These are phyloP conservation scores for Acridotheres tristis DNA, from an alignment of 2,797 vertebrate genomes.

Conservation along the genomic window DNA sequence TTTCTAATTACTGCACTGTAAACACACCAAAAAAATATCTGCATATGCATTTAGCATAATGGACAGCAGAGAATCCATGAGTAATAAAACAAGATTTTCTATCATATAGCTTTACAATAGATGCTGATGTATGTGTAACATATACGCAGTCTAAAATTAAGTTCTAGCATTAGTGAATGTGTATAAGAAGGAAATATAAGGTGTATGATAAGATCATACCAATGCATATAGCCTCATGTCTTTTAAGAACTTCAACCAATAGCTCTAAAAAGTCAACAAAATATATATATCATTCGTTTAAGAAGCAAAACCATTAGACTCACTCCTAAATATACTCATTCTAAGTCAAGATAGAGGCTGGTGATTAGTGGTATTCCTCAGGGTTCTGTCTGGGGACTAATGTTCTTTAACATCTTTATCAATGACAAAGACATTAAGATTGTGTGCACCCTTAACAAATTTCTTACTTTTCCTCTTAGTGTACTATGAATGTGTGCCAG, in stretches of 20 bases:
- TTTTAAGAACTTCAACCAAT: neutral
- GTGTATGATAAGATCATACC: neutral
- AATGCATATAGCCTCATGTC: neutral
- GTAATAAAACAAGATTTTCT: neutral
- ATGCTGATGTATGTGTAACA: neutral
- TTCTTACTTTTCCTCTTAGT: neutral
- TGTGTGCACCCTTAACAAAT: neutral
- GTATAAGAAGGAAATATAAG: neutral
- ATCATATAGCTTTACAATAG: neutral
- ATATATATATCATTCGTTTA: neutral
- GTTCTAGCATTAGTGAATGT: neutral
- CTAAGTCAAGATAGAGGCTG: neutral
- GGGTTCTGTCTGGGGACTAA: neutral
- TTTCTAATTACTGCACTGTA: neutral
- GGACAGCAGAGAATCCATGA: neutral
- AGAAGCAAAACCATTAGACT: neutral
- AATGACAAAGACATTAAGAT: neutral
- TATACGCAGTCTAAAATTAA: neutral
- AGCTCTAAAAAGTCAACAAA: neutral
- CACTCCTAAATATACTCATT: neutral
- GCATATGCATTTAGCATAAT: neutral
- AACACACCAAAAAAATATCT: neutral
- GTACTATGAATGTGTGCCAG: neutral
- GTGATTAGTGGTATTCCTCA: neutral
- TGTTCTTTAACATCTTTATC: neutral